Percentiles rank a stretch among this genome's conserved stretches.
phyloP scores from a whole-genome alignment of 2,113 vertebrate genomes.

The Equus quagga region DNA sequence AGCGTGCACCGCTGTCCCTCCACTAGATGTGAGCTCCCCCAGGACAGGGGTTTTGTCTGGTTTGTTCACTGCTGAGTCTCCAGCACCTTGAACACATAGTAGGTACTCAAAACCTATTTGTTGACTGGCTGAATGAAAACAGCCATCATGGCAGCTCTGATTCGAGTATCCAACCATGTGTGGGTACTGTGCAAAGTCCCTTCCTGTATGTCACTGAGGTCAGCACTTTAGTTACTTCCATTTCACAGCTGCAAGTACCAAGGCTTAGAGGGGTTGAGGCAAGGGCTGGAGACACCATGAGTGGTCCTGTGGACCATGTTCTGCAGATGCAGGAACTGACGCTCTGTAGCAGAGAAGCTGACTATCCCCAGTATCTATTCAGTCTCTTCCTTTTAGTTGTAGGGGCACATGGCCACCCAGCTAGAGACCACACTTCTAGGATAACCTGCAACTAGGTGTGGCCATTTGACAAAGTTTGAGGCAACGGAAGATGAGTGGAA shows the following conservation, averaged over 20 bases:
- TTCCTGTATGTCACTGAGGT: neutral
- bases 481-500: neutral
- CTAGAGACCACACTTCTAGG: neutral
- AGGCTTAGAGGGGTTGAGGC: neutral
- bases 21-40: neutral
- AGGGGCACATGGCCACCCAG: too few species aligned
- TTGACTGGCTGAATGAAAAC: neutral
- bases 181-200: neutral
- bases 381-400: neutral
- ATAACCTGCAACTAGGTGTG: neutral
- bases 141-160: neutral
- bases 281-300: neutral
- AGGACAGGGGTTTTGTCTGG: neutral
- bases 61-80: neutral
- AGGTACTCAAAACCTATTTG: neutral
- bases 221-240: neutral
- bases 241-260: neutral
- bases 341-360: neutral
- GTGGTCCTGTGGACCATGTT: neutral
- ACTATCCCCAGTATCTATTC: neutral
- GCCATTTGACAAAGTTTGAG: neutral
- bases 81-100: rapidly evolving
- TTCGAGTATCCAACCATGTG: neutral
- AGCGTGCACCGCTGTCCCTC: too few species aligned
- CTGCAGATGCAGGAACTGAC: neutral